A percentile compares a stretch with the other conserved stretches of the same genome.
Evolutionary conservation across 37 sponge, comb jelly and placozoan genomes (phyloP).

Genomic region (Aphrocallistes beatrix): DNA sequence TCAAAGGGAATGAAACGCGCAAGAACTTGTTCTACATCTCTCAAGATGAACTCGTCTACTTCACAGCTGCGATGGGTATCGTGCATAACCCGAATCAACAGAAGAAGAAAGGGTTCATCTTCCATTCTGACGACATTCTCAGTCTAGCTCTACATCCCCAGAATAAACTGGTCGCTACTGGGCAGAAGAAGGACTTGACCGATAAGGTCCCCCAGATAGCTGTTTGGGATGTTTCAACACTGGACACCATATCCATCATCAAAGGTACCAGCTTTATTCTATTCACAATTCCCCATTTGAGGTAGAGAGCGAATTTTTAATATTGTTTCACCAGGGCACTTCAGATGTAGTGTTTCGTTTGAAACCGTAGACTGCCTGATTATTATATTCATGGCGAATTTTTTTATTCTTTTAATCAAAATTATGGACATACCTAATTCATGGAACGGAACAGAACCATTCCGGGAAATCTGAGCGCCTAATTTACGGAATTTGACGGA

Average conservation of each 20-base stretch:
- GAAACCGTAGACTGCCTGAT: too few species aligned
- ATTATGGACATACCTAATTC: too few species aligned
- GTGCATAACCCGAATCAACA: conserved; percentile 46
- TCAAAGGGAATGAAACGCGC: conserved; percentile 84
- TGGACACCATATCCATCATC: conserved; percentile 71
- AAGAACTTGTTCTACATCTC: conserved; percentile 85
- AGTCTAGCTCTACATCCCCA: conserved; percentile 88
- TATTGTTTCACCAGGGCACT: too few species aligned
- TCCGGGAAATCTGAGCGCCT: too few species aligned
- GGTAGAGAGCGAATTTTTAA: too few species aligned
- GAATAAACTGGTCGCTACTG: conserved; percentile 73
- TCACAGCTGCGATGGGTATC: conserved; percentile 87
- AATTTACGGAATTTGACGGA: too few species aligned
- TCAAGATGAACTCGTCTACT: conserved; percentile 76
- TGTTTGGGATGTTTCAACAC: conserved; percentile 73
- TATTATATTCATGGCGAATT: too few species aligned
- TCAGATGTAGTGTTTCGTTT: too few species aligned
- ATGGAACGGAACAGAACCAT: too few species aligned
- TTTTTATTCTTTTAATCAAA: too few species aligned
- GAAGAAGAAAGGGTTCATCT: conserved; percentile 67
- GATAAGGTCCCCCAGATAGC: conserved; percentile 63
- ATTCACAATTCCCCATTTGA: too few species aligned
- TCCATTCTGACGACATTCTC: conserved; percentile 90
- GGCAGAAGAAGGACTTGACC: conserved; percentile 54
- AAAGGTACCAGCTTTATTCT: too few species aligned